These are phyloP conservation scores for Eciton burchellii DNA, from an alignment of 1,140 invertebrate genomes.

Conservation along the genomic window DNA sequence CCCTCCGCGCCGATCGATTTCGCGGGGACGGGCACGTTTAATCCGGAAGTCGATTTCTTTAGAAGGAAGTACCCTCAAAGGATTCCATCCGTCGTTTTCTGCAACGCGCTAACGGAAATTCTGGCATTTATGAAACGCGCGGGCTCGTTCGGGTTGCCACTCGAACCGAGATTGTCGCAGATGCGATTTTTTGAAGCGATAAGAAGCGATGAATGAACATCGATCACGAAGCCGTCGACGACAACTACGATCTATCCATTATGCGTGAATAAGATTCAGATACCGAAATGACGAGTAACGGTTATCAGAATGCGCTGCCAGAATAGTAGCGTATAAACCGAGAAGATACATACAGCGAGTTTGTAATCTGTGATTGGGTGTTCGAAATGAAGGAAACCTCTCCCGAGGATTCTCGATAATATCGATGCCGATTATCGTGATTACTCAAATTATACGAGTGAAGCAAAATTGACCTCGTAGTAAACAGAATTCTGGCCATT, in stretches of 20 bases:
- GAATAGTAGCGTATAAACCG: not conserved
- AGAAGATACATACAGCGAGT: not conserved
- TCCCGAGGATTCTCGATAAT: no score
- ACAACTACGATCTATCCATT: not conserved
- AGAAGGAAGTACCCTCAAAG: slow-evolving; percentile 64
- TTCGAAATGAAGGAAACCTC: no score
- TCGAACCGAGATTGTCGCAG: not conserved
- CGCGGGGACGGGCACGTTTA: slow-evolving; percentile 6
- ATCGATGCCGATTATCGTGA: no score
- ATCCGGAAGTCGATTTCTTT: slow-evolving; percentile 68
- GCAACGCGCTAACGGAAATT: slow-evolving; percentile 28
- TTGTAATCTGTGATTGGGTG: no score
- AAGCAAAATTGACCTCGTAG: not conserved
- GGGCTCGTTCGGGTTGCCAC: not conserved
- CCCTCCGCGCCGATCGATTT: slow-evolving; percentile 32
- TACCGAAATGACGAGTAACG: not conserved
- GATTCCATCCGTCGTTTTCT: slow-evolving; percentile 65
- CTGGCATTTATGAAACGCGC: not conserved
- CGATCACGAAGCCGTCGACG: not conserved
- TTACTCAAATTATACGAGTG: not conserved
- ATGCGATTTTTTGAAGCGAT: slow-evolving; percentile 11
- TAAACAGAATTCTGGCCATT: not conserved
- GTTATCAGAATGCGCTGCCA: not conserved
- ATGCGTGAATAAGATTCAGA: not conserved
- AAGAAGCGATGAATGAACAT: slow-evolving; percentile 3